Conservation (phyloP, 2,797 vertebrate species). For the Microhierax caerulescens region DNA sequence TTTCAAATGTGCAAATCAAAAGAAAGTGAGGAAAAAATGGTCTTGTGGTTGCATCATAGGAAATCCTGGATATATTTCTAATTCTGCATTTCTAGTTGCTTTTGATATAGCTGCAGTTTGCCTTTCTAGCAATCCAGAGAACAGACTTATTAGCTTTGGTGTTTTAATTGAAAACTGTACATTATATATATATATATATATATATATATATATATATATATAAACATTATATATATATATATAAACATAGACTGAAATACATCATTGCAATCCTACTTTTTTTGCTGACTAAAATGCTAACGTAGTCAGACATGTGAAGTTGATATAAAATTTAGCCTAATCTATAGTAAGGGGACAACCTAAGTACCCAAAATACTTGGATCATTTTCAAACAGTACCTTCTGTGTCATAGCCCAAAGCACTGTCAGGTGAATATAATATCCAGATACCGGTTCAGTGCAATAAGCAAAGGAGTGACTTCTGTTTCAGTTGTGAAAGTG, state of each 20-base stretch:
- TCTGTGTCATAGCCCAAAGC: neutral
- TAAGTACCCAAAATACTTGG: neutral
- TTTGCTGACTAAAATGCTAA: neutral
- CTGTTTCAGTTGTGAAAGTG: neutral
- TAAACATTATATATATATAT: neutral
- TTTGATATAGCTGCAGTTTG: neutral
- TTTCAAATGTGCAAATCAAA: neutral
- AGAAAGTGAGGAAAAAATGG: neutral
- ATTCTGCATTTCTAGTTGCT: neutral
- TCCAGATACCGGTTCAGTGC: neutral
- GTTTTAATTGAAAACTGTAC: neutral
- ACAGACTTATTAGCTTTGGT: neutral
- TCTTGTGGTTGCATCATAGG: accelerated
- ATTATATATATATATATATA: no score
- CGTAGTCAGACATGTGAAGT: neutral
- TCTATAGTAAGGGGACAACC: neutral
- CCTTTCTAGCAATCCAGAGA: neutral
- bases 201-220: no score
- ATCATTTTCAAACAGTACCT: neutral
- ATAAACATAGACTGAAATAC: neutral
- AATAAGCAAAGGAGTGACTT: neutral
- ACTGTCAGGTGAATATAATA: neutral
- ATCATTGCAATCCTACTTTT: neutral
- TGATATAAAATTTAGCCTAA: neutral
- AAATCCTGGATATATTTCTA: neutral